Base-by-base conservation (phyloP, 2,888 invertebrate genomes). In the Cataglyphis cursor region DNA sequence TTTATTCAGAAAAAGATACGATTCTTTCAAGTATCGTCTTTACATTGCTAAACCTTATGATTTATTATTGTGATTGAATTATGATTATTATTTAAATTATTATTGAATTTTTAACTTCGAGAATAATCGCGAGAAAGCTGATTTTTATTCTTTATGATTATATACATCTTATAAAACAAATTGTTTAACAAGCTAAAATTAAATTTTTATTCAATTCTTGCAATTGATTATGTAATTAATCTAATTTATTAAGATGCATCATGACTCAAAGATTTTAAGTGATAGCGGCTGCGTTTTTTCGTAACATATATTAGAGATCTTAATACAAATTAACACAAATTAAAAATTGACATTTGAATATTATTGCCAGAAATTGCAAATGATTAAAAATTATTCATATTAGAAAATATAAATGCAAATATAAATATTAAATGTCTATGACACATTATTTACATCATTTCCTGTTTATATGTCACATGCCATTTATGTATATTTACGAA, bases 401-500 rank as follows among this genome's bases (percentile, higher is more conserved):
- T 24, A 41, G 28, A 59, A 59, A 41, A 61, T 73, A 72, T 28
- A 73, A 59, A 72, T 24, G 24, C 10, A 24, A 41, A 73, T 15
- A 73, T 28, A 38, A 38, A 41, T 72, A 72, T 72, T 57, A 57
- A 72, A 57, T 38, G 15, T 9, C n/a, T 18, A 10, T 21, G 28
- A 44, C 15, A 44, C 21, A 15, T n/a, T 18, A 31, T 24, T 18
- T 15, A 62, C 18, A 54, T 18, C 3, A 24, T 8, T 10, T 31
- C 18, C 5, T 38, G 38, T 75, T 75, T 54, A 24, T 28, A 64
- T 35, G 15, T 35, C 62, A 75, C 21, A n/a, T 51, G n/a, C 15
- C 38, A 38, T 76, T n/a, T 51, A 64, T 38, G 35, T 54, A 15
- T 66, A 76, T 41, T 28, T 57, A n/a, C 75, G 15, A 57, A 66